Base-by-base conservation (phyloP, 1,140 invertebrate species). In the Fopius arisanus region DNA sequence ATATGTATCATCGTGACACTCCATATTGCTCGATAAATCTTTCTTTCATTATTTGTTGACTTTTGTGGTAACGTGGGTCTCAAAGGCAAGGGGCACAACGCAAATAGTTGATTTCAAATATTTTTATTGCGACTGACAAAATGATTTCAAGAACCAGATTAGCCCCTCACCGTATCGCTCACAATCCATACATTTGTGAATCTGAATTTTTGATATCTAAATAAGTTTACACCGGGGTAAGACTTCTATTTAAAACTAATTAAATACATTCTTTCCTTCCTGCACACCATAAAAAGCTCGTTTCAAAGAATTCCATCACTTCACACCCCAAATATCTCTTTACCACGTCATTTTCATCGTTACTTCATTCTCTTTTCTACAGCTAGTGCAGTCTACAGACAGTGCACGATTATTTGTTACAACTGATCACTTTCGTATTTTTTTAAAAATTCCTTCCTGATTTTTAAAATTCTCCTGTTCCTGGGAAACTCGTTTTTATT, bases 371-470 rank as follows among this genome's bases (percentile, higher is more conserved):
- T 59, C 6, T 19, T 59, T 26, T 28, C 19, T 59, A 59, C 43
- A 59, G 12, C 23, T 59, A 59, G 54, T 59, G 54, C 54, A 59
- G 54, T 59, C 54, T 59, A 59, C 21, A 59, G 54, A 59, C 54
- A 59, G 54, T 59, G 54, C 54, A 59, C 54, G 10, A 59, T 23
- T 59, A 59, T 23, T 59, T 28, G 23, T 21, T 48, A 48, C 6
- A 48, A 28, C 54, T 59, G 10, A 59, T 59, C 54, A 59, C 23
- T 23, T 59, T 59, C 54, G 14, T 23, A 21, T 59, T 59, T 59
- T 26, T 59, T 21, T 59, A 26, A 3, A 21, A 48, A 48, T 48
- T 16, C 16, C 43, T 16, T 48, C n/a, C 16, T n/a, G 14, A 19
- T 48, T 19, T 19, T 48, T 7, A 1, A 48, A n/a, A 4, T 12